Evolutionary conservation across 2,797 vertebrate species (phyloP).

Genomic region (Smutsia gigantea): DNA sequence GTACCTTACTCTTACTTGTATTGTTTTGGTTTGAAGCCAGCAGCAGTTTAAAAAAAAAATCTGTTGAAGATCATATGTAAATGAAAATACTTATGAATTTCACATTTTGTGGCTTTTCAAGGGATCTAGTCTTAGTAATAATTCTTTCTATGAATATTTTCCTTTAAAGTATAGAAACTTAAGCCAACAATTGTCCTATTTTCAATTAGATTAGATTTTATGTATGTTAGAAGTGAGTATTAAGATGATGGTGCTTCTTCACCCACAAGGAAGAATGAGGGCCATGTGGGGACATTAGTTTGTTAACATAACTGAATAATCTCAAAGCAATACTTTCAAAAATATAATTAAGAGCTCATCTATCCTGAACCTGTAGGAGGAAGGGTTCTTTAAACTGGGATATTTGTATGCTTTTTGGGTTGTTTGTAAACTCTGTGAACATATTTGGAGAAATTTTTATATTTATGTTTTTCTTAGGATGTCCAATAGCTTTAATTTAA

Average conservation of each 20-base stretch:
- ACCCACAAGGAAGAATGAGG: background rate
- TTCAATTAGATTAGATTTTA: slow-evolving; percentile 39
- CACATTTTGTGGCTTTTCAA: background rate
- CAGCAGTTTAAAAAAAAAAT: background rate
- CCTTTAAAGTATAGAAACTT: background rate
- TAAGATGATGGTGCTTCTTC: background rate
- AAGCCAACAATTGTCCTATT: background rate
- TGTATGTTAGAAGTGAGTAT: background rate
- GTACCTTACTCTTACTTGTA: background rate
- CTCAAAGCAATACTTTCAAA: background rate
- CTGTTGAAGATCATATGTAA: background rate
- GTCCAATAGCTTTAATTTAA: background rate
- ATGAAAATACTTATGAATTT: slow-evolving; percentile 15
- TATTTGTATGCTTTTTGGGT: background rate
- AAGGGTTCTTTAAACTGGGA: background rate
- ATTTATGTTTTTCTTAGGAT: background rate
- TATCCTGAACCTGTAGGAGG: background rate
- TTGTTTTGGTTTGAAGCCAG: background rate
- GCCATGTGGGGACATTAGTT: background rate
- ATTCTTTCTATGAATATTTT: background rate
- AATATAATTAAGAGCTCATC: background rate
- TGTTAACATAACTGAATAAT: background rate
- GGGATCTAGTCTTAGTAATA: background rate
- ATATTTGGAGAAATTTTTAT: slow-evolving; percentile 3
- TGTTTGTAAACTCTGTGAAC: slow-evolving; percentile 36